Percentiles rank a stretch among this genome's conserved stretches.
Evolutionary conservation across 2,888 invertebrate species (phyloP).

Genomic region (Trichogramma evanescens): DNA sequence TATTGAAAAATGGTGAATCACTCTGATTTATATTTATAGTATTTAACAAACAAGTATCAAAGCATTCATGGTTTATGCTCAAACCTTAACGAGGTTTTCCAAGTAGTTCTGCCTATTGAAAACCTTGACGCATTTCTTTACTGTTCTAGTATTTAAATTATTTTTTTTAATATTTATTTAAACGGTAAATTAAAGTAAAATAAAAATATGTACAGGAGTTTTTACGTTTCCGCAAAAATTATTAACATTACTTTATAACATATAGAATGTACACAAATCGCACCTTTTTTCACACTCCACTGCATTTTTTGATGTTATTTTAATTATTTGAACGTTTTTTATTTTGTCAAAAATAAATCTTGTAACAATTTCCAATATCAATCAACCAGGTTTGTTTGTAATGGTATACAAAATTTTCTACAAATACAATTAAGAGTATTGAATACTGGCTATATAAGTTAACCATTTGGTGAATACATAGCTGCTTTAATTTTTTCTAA

Average conservation of each 20-base stretch:
- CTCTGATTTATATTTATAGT: too few species aligned
- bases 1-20: too few species aligned
- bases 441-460: not conserved
- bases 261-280: constrained; percentile 21
- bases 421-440: constrained; percentile 2
- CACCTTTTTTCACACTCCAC: constrained; percentile 15
- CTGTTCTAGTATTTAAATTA: not conserved
- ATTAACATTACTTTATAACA: constrained; percentile 21
- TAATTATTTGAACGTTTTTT: not conserved
- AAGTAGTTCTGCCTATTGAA: not conserved
- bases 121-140: not conserved
- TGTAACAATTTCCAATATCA: constrained; percentile 2
- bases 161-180: constrained; percentile 15
- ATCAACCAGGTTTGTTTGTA: not conserved
- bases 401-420: constrained; percentile 4
- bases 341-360: constrained; percentile 4
- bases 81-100: too few species aligned
- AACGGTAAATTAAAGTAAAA: constrained; percentile 20
- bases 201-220: constrained; percentile 22
- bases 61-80: too few species aligned
- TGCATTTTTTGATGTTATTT: constrained; percentile 1
- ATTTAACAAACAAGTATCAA: too few species aligned
- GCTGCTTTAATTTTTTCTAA: not conserved
- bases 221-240: constrained; percentile 16
- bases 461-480: not conserved